Evolutionary conservation across 2,113 vertebrate species (phyloP), one percentile per base, ranked within the genome.

Genomic region (Pipra filicauda): DNA sequence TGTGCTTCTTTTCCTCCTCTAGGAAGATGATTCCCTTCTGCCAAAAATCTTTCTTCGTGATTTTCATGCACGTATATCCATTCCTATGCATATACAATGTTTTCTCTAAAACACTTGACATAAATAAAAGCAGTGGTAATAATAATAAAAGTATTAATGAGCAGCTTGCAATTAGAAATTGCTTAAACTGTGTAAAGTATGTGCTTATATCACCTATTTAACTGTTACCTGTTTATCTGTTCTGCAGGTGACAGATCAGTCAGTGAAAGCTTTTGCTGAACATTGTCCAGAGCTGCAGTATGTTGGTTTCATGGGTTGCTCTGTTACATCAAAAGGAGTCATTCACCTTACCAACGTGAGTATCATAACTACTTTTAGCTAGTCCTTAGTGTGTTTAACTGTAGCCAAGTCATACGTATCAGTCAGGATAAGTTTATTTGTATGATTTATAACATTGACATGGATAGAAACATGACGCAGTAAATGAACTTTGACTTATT

Each of bases 221-320:
- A 8, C 57, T 59, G 6, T 44, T 91, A 62, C 35, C 14, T 73
- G 43, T 85, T 3, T 83, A 1, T 97, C 23, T 96, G 62, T 96
- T 75, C 10, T 85, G 24, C 93, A 99, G 99, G 99, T 99, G 78
- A 99, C 99, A 41, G 99, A 99, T 97, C 98, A 98, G 55, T 99
- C 99, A 0, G 98, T 99, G 97, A 98, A 98, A 97, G 99, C 99
- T 12, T 99, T 99, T 95, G 99, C 99, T 31, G 99, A 99, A 87
- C 98, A 99, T 96, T 99, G 99, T 97, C 99, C 99, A 5, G 98
- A 99, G 93, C 98, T 99, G 93, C 99, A 99, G 97, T 99, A 99
- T 92, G 99, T 99, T 48, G 99, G 99, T 82, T 99, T 99, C 97
- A 99, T 99, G 99, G 99, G 99, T 76, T 99, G 99, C 95, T 99